Evolutionary conservation across 2,888 invertebrate genomes (phyloP), one percentile per base, ranked within the genome.

Genomic region (Parnassius smintheus): DNA sequence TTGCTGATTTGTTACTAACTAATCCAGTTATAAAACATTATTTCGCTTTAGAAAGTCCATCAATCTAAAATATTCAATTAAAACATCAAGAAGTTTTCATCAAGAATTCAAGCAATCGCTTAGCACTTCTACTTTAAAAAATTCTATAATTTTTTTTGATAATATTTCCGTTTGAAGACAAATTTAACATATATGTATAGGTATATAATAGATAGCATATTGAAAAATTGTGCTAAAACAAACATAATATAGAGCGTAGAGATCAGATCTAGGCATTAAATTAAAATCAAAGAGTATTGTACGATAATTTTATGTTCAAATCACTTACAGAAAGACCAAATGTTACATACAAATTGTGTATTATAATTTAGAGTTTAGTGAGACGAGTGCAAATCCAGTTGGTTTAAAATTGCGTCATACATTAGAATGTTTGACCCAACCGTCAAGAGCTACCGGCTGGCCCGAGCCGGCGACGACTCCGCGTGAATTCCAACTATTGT

Each of bases 401-500:
- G 73, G 81, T 75, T 78, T 76, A 73, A 78, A 76, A 81, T 88
- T 88, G 85, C 88, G 86, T 88, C 88, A 87, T 84, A 81, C 83
- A 83, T 87, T 88, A 88, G 87, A 88, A 88, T 87, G 88, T 85
- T 87, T 87, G 86, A 87, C 86, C 86, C 83, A 82, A 75, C 78
- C 70, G 68, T 74, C 74, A 74, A 72, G 70, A 68, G 67, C 68
- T 65, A 64, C 56, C 49, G 53, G 68, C 74, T 74, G 68, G 65
- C 66, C 68, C 74, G 72, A 66, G 73, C 78, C 69, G 70, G 68
- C 73, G 81, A 80, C 82, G 79, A 78, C 80, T 81, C 77, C 73
- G 72, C 75, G 80, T 76, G 74, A 78, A 81, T 81, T 81, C 81
- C 81, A 75, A 76, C 82, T 77, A 83, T 86, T 86, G 86, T 86